These are phyloP conservation scores for Rousettus leschenaultii DNA, from an alignment of 2,113 vertebrate genomes.

Conservation along the genomic window DNA sequence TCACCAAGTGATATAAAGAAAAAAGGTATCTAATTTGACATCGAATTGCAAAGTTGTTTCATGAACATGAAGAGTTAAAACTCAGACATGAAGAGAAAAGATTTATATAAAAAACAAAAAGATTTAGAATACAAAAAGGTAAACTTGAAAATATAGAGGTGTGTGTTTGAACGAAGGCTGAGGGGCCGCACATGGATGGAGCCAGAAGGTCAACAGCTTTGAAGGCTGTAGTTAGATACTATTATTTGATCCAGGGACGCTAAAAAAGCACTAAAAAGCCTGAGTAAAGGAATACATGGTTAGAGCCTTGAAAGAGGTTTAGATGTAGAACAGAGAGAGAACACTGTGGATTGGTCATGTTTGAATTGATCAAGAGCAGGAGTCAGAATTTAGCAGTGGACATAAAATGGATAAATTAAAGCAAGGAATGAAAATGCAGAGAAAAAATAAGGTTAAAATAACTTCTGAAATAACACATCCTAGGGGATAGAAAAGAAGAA, in stretches of 20 bases:
- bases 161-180: background rate
- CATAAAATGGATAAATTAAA: conserved; percentile 9
- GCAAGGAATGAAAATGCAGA: background rate
- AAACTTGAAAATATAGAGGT: background rate
- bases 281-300: background rate
- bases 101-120: background rate
- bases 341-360: background rate
- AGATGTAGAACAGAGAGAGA: background rate
- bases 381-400: background rate
- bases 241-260: background rate
- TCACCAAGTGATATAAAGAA: background rate
- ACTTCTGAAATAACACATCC: background rate
- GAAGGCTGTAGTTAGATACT: background rate
- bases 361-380: background rate
- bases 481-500: background rate
- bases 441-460: background rate
- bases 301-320: background rate
- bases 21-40: background rate
- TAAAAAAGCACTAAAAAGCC: background rate
- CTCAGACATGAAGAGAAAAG: background rate
- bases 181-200: background rate
- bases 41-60: background rate
- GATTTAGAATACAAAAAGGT: background rate
- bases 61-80: conserved; percentile 20
- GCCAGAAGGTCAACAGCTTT: background rate